Evolutionary conservation across 35 echinoderm and acorn worm genomes (phyloP).

Genomic region (Heliocidaris erythrogramma): DNA sequence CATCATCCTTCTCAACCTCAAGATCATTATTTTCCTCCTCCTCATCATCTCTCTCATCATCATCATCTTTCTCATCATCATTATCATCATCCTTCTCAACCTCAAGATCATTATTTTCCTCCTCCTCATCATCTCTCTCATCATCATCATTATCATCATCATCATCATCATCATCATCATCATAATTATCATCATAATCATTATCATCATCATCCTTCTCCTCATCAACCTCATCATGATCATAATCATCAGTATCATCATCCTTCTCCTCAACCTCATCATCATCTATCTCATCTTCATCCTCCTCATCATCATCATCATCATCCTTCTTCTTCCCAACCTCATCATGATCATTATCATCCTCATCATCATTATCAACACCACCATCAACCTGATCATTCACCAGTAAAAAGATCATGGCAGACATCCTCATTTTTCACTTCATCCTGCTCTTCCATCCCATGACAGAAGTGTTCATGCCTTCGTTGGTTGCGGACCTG

Average conservation of each 20-base stretch:
- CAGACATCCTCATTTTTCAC: background rate
- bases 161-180: constrained; percentile 48
- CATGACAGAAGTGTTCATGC: constrained; percentile 43
- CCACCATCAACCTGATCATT: background rate
- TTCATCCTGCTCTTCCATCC: constrained; percentile 33
- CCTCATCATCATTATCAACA: background rate
- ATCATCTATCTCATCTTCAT: background rate
- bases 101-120: background rate
- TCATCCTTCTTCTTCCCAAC: background rate
- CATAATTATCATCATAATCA: background rate
- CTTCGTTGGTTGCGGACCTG: background rate
- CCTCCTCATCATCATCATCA: background rate
- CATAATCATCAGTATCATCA: background rate
- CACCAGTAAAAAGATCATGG: background rate
- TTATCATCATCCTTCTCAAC: background rate
- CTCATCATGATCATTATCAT: background rate
- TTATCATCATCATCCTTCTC: background rate
- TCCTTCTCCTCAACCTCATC: background rate
- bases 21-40: no score
- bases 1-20: no score
- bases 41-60: background rate
- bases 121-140: constrained; percentile 14
- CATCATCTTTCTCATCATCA: constrained; percentile 14
- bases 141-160: constrained; percentile 27
- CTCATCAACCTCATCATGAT: background rate